Evolutionary conservation across 2,888 invertebrate species (phyloP).

Genomic region (Caprella mutica): DNA sequence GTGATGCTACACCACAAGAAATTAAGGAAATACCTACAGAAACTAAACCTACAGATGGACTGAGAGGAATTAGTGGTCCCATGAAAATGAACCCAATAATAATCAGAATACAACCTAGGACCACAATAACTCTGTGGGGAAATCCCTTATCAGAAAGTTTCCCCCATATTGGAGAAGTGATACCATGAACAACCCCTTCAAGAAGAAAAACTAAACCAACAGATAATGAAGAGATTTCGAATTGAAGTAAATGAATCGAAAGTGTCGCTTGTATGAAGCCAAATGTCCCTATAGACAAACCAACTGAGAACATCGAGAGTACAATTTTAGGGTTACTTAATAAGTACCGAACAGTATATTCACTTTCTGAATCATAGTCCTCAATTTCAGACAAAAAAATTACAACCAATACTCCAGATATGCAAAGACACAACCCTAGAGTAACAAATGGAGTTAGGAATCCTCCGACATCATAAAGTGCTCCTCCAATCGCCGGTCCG

Average conservation of each 20-base stretch:
- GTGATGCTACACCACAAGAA: slow-evolving; percentile 75
- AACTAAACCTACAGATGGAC: slow-evolving; percentile 12
- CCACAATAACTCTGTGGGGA: slow-evolving; percentile 56
- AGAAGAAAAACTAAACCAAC: slow-evolving; percentile 71
- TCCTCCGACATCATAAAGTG: slow-evolving; percentile 64
- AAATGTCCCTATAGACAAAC: slow-evolving; percentile 60
- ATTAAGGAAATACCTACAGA: slow-evolving; percentile 49
- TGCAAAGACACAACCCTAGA: slow-evolving; percentile 59
- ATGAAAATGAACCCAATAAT: slow-evolving; percentile 59
- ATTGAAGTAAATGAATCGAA: slow-evolving; percentile 53
- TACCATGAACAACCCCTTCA: slow-evolving; percentile 66
- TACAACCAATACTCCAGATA: slow-evolving; percentile 61
- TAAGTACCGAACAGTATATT: slow-evolving; percentile 47
- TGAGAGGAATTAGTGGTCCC: slow-evolving; percentile 56
- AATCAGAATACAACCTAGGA: slow-evolving; percentile 55
- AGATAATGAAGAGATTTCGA: slow-evolving; percentile 19
- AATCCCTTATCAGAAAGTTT: slow-evolving; percentile 62
- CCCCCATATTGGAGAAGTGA: slow-evolving; percentile 68
- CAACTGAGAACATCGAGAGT: slow-evolving; percentile 12
- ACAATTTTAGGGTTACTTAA: slow-evolving; percentile 53
- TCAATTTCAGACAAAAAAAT: slow-evolving; percentile 51
- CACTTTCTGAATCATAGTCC: not conserved
- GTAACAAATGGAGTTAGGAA: slow-evolving; percentile 69
- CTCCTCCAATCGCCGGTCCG: slow-evolving; percentile 74
- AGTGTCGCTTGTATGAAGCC: slow-evolving; percentile 77